Conservation (phyloP, 1,140 invertebrate species). For the Aphis craccivora region DNA sequence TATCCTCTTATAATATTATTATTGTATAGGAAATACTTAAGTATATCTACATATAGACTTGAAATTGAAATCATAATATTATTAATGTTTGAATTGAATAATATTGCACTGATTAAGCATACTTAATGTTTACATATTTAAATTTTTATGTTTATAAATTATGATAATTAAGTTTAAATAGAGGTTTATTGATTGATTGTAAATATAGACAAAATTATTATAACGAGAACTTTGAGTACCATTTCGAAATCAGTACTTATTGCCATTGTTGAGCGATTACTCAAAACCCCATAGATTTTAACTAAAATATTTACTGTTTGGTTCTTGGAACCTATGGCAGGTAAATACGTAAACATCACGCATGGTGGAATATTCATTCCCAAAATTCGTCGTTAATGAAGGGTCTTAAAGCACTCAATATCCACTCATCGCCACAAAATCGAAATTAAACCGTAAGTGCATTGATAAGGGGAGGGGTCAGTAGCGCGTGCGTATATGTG, state of each 20-base stretch:
- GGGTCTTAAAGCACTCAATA: not conserved
- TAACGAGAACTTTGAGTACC: not conserved
- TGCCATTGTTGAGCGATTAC: not conserved
- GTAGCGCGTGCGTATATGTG: not conserved
- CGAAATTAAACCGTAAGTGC: slow-evolving; percentile 8
- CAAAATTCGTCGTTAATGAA: not conserved
- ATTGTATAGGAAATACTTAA: not conserved
- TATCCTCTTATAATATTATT: not conserved
- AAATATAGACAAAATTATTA: not conserved
- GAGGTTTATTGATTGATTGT: not conserved
- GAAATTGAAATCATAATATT: not conserved
- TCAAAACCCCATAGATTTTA: not conserved
- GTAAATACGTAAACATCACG: not conserved
- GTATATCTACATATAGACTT: not conserved
- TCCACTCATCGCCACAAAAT: not conserved
- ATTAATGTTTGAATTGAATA: not conserved
- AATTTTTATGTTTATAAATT: not conserved
- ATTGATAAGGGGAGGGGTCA: not conserved
- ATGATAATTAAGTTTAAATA: not conserved
- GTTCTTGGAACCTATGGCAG: not conserved
- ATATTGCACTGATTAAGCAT: not conserved
- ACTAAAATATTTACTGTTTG: not conserved
- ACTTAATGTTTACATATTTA: not conserved
- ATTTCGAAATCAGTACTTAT: not conserved
- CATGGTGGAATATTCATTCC: not conserved